These are phyloP conservation scores for fruit fly (Drosophila melanogaster) DNA, from an alignment of 1,140 invertebrate genomes.

Conservation along the genomic window DNA sequence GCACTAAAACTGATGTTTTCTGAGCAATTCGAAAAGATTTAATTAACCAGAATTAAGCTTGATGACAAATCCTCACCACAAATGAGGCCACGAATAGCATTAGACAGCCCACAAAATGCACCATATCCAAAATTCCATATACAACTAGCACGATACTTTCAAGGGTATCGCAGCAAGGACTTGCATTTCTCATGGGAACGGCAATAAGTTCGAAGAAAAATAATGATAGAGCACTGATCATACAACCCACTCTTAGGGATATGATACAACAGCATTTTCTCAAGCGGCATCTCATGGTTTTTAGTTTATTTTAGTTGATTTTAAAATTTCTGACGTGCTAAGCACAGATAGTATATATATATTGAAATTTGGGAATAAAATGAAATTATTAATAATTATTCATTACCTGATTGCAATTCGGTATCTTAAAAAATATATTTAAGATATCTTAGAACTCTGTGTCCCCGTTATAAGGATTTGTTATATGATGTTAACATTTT, in stretches of 20 bases:
- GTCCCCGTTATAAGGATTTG: too few species aligned
- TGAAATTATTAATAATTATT: too few species aligned
- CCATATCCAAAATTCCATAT: neutral
- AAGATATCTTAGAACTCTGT: too few species aligned
- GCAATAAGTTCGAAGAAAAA: slow-evolving; percentile 9
- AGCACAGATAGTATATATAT: neutral
- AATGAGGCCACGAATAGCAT: slow-evolving; percentile 4
- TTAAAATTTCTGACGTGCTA: neutral
- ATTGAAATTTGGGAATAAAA: too few species aligned
- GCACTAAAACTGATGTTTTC: neutral
- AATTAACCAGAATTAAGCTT: neutral
- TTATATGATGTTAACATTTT: too few species aligned
- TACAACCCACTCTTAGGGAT: slow-evolving; percentile 14
- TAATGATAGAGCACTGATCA: slow-evolving; percentile 12
- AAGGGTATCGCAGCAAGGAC: neutral
- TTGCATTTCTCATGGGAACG: neutral
- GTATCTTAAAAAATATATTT: too few species aligned
- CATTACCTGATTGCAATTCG: too few species aligned
- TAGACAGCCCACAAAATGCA: slow-evolving; percentile 11
- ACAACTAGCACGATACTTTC: neutral
- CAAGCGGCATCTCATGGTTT: slow-evolving; percentile 25
- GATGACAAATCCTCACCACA: neutral
- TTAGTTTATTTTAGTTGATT: neutral
- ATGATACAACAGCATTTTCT: slow-evolving; percentile 24
- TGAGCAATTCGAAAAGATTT: neutral